Base-by-base conservation (phyloP, 2,888 invertebrate species). In the Xestia ashworthii region DNA sequence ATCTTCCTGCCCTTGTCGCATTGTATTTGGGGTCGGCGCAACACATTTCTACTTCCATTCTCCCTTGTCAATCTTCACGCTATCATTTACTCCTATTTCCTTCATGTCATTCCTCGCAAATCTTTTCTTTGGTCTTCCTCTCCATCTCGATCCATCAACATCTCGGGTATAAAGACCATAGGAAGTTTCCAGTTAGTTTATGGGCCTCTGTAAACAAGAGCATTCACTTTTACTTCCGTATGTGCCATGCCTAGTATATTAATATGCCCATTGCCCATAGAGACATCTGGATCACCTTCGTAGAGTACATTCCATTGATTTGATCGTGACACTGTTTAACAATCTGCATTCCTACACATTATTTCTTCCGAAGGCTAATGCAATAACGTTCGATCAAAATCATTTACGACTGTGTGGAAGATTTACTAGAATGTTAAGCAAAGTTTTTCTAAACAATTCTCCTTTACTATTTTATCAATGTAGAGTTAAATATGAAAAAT, bases 291-390 rank as follows among this genome's bases (percentile, higher is more conserved):
- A 55, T 84, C 46, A 79, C 86, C 83, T 84, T 84, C 75, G 25
- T 8, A 50, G 53, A 58, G n/a, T n/a, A 74, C 70, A 78, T 83
- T 86, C 74, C 60, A 71, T 55, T 67, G 58, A 83, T 79, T 86
- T 75, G 74, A 75, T 86, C 72, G 62, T 86, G 86, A 71, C 78
- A 82, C 71, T 72, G 53, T 78, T 82, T 48, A 71, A 55, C 64
- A 73, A 78, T 46, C 60, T 68, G 79, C 72, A 71, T 86, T 71
- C 79, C 76, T 81, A 41, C 60, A 69, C 71, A 70, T 62, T 85
- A 55, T 78, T 78, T 69, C 62, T 44, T 73, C 12, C 3, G 67
- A 73, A 85, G 60, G 72, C 69, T n/a, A 71, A 16, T 60, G 14
- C 58, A 64, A 8, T 69, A 62, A 48, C 48, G 44, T 67, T 75